Percentiles rank a stretch among this genome's conserved stretches.
phyloP scores from a whole-genome alignment of 2,797 vertebrate genomes.

The Spinus olivaceus region DNA sequence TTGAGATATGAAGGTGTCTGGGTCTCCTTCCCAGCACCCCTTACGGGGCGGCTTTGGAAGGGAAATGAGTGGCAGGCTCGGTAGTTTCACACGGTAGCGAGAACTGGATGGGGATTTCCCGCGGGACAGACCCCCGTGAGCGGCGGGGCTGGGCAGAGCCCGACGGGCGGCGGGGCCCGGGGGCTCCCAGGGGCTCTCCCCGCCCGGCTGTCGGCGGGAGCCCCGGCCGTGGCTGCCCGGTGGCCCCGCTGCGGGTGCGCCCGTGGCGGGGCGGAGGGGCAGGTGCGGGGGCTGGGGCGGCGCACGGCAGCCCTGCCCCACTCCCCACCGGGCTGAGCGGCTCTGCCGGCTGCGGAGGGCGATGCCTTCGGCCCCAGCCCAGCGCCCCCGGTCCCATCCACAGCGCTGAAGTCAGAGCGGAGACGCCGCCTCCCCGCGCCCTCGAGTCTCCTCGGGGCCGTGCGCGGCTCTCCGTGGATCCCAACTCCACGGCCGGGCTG shows the following conservation, averaged over 20 bases:
- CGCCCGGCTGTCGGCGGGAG: no score
- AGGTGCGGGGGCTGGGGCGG: not conserved
- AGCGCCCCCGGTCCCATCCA: rapidly evolving
- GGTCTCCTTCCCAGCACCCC: not conserved
- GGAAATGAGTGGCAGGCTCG: not conserved
- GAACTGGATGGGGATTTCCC: not conserved
- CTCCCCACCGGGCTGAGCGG: not conserved
- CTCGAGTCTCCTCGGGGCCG: not conserved
- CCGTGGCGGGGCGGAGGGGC: not conserved
- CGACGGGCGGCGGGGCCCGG: no score
- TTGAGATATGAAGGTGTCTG: slow-evolving; percentile 43
- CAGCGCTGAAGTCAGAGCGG: not conserved
- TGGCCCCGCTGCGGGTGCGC: not conserved
- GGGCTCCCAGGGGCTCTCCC: not conserved
- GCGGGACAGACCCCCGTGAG: not conserved
- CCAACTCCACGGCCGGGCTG: not conserved
- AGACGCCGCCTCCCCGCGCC: not conserved
- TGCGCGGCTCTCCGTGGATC: not conserved
- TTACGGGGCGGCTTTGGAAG: not conserved
- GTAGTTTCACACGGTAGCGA: not conserved
- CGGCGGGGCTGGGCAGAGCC: not conserved
- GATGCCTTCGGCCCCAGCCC: not conserved
- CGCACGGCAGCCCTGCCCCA: not conserved
- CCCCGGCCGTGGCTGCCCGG: not conserved
- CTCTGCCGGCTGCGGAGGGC: not conserved